A percentile compares a stretch with the other conserved stretches of the same genome.
Conservation (phyloP, 2,797 vertebrate genomes). For the Amniataba percoides region DNA sequence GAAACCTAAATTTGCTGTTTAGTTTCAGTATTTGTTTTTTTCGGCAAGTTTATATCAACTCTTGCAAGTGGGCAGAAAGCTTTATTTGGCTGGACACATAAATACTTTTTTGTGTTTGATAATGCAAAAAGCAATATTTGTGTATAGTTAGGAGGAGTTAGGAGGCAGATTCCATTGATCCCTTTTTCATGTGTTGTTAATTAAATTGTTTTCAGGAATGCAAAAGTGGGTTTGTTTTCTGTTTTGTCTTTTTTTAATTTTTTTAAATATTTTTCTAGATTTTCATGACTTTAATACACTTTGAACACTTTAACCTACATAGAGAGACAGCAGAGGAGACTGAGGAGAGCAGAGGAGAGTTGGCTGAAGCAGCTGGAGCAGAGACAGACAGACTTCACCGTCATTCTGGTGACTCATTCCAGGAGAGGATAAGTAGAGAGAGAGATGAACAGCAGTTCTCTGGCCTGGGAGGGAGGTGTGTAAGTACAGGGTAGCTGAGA, state of each 20-base stretch:
- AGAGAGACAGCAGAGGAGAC: constrained; percentile 49
- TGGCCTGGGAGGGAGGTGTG: constrained; percentile 67
- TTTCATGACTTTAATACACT: constrained; percentile 9
- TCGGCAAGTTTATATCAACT: neutral
- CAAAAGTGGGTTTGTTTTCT: neutral
- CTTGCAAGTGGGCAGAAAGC: constrained; percentile 11
- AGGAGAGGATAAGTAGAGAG: constrained; percentile 63
- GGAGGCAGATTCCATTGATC: neutral
- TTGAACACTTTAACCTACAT: constrained; percentile 35
- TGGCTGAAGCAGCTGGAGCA: constrained; percentile 54
- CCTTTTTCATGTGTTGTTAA: neutral
- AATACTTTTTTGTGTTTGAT: neutral
- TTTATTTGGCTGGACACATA: neutral
- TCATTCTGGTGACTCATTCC: constrained; percentile 70
- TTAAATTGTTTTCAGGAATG: constrained; percentile 4
- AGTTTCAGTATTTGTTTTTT: neutral
- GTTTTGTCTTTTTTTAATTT: neutral
- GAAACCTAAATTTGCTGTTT: neutral
- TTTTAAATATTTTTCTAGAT: no score
- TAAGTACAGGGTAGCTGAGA: constrained; percentile 73
- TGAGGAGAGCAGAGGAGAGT: no score
- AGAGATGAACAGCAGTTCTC: constrained; percentile 56
- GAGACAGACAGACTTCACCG: constrained; percentile 65
- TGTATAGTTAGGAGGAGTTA: neutral
- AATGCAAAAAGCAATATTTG: neutral